Base-by-base conservation (phyloP, 2,113 vertebrate genomes). In the Hemichromis elongatus region DNA sequence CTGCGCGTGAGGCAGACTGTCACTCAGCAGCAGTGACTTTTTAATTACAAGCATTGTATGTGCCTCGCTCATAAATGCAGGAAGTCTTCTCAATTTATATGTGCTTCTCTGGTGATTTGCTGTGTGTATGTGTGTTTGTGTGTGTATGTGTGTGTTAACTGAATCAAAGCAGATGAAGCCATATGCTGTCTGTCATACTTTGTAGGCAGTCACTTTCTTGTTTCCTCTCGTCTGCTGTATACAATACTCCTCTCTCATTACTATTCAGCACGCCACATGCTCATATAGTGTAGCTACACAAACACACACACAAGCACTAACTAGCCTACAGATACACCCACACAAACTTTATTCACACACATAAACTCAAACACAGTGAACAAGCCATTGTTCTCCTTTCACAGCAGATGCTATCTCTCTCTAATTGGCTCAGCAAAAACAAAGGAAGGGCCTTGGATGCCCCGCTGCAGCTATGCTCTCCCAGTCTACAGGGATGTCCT, bases 391-490 rank as follows among this genome's bases (percentile, higher is more conserved):
- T 96, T 96, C 94, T 94, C 80, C 82, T 91, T 92, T 93, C 90
- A 90, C 84, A 91, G 91, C 93, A 96, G 94, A 96, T 95, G 87
- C 94, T 95, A 94, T 94, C 93, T 89, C 35, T 91, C 91, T 83
- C 91, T 96, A 96, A 96, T 96, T 96, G 95, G 95, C 94, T 94
- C 85, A 89, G 92, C 86, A 91, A 93, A 96, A 96, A 96, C 95
- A 96, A 96, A 95, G 90, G 87, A 92, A 93, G 79, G 90, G 93
- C 92, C 92, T 93, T 93, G 94, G 94, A 95, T 94, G 92, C 91
- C 88, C 80, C 55, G 77, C 85, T 87, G 90, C 90, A 92, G 86
- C 91, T 53, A 61, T 21, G 85, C 89, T 91, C 78, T 53, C 83
- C 73, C 33, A 30, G 90, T 93, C 94, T 86, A 82, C 85, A 80